Evolutionary conservation across 1,140 invertebrate species (phyloP).

Genomic region (Nasonia longicornis): DNA sequence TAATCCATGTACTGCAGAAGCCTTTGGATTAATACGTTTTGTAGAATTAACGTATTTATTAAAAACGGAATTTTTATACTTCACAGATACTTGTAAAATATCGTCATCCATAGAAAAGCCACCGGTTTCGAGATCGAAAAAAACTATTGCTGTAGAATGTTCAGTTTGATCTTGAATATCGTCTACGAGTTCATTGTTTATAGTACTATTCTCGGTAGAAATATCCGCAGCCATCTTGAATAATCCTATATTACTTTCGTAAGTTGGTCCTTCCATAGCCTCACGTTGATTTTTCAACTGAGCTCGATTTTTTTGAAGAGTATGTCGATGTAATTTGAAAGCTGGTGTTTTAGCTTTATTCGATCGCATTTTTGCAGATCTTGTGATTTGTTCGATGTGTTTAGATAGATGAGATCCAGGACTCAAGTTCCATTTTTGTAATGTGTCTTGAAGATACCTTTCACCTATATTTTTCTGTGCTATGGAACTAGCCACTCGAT

Average conservation of each 20-base stretch:
- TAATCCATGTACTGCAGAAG: constrained; percentile 36
- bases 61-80: constrained; percentile 14
- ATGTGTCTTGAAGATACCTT: constrained; percentile 35
- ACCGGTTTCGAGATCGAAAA: constrained; percentile 43
- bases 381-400: constrained; percentile 28
- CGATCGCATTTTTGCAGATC: constrained; percentile 18
- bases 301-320: constrained; percentile 8
- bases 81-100: constrained; percentile 40
- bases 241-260: constrained; percentile 39
- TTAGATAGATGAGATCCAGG: constrained; percentile 36
- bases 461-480: constrained; percentile 43
- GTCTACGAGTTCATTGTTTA: neutral
- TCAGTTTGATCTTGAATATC: constrained; percentile 3
- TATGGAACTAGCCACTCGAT: constrained; percentile 27
- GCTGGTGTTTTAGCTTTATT: constrained; percentile 5
- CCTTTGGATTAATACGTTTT: constrained; percentile 20
- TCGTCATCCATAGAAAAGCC: constrained; percentile 29
- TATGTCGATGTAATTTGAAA: constrained; percentile 24
- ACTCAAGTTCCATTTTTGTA: constrained; percentile 31
- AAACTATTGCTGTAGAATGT: constrained; percentile 11
- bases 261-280: constrained; percentile 31
- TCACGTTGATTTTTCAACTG: constrained; percentile 37
- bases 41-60: constrained; percentile 34
- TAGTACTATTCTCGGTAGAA: too few species aligned
- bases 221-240: neutral